These are phyloP conservation scores for Scaptomyza montana DNA, from an alignment of 1,140 invertebrate genomes.

Conservation along the genomic window DNA sequence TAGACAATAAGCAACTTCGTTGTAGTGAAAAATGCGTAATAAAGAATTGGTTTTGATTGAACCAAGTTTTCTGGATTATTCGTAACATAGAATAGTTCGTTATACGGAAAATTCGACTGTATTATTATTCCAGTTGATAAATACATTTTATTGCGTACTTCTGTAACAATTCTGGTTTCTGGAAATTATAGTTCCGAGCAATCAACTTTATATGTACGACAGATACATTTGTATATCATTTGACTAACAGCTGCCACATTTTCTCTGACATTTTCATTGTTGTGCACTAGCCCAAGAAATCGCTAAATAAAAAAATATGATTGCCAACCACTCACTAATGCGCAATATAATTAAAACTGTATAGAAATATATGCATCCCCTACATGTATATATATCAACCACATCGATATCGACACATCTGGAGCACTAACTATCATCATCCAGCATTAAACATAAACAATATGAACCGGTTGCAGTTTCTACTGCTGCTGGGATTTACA, in stretches of 20 bases:
- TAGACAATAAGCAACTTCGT: no score
- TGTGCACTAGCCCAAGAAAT: conserved; percentile 43
- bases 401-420: conserved; percentile 57
- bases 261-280: conserved; percentile 40
- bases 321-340: conserved; percentile 32
- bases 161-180: neutral
- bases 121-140: neutral
- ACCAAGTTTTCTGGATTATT: no score
- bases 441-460: conserved; percentile 46
- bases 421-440: conserved; percentile 68
- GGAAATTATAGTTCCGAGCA: neutral
- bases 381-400: conserved; percentile 27
- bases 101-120: no score
- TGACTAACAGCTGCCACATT: conserved; percentile 54
- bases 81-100: no score
- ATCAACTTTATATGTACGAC: neutral
- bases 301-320: conserved; percentile 28
- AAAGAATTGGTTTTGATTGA: no score
- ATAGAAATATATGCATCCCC: conserved; percentile 16
- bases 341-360: conserved; percentile 25
- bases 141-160: neutral
- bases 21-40: no score
- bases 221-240: conserved; percentile 12
- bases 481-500: conserved; percentile 57
- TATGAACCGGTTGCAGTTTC: conserved; percentile 49